Base-by-base conservation (phyloP, 2,113 vertebrate genomes). In the Anguilla japonica region DNA sequence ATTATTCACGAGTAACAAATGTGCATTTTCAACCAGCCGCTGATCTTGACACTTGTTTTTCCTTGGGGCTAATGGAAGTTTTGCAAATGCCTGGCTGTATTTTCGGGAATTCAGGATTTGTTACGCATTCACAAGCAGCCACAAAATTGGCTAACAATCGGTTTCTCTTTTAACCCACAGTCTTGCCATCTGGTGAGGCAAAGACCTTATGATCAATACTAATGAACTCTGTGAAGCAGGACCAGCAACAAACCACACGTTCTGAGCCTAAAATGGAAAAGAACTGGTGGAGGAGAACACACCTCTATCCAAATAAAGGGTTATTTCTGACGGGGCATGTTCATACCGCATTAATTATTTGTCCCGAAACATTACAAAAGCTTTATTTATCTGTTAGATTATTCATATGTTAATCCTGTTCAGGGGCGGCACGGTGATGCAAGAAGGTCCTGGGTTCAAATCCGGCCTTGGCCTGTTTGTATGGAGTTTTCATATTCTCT, bases 1-100 rank as follows among this genome's bases (percentile, higher is more conserved):
- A 92, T 95, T 92, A 94, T 94, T 94, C 91, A 94, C 89, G 91
- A 92, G 91, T 90, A 92, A 90, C 91, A 93, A 89, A 93, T 91
- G 92, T 90, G 92, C 93, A 92, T 94, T 92, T 93, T 92, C 89
- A 92, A 81, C 39, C 81, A 75, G 80, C 85, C 89, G 89, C 92
- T 85, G 86, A 3, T 82, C 85, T 90, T 93, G 93, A 93, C 92
- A 90, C 89, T 91, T 90, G 90, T 84, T 67, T 43, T 26, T 86
- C 46, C 81, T 84, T 18, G 20, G 46, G 41, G 86, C 87, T 93
- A 94, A 93, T 94, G 92, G 92, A 92, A 83, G 90, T 89, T 85
- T 91, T 41, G 85, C 88, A 91, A 90, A 86, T 79, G 83, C 85
- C 6, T 0, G 8, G 86, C 85, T 79, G 87, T 86, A 79, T 85